Conservation (phyloP, 2,888 invertebrate genomes). For the Sialis fuliginosa region DNA sequence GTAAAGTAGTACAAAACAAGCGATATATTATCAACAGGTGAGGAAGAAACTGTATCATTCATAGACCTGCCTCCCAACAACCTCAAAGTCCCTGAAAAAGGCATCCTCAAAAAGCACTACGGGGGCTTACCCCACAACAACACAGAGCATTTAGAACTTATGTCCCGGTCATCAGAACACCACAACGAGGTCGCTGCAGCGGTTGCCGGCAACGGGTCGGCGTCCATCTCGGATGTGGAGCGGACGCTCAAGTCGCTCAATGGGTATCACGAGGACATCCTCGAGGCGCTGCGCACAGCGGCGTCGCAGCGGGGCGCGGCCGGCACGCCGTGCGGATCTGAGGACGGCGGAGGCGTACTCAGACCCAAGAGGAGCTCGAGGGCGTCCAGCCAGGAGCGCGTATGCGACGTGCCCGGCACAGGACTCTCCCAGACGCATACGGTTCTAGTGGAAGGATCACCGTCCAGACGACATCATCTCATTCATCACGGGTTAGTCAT, state of each 20-base stretch:
- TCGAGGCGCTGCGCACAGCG: constrained; percentile 75
- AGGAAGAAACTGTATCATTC: constrained; percentile 65
- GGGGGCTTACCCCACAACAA: constrained; percentile 53
- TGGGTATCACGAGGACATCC: constrained; percentile 82
- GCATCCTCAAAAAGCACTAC: constrained; percentile 75
- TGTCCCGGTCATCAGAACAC: constrained; percentile 24
- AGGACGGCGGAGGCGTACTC: constrained; percentile 37
- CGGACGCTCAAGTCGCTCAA: constrained; percentile 76
- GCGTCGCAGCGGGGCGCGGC: constrained; percentile 47
- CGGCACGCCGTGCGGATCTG: constrained; percentile 42
- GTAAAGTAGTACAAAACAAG: no score
- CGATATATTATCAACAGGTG: constrained; percentile 29
- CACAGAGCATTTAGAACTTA: constrained; percentile 50
- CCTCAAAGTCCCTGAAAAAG: constrained; percentile 71
- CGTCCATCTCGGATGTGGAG: constrained; percentile 58
- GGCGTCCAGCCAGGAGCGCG: constrained; percentile 44
- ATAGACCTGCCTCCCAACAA: constrained; percentile 64
- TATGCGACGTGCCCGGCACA: constrained; percentile 38
- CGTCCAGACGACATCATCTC: constrained; percentile 22
- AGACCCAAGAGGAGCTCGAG: constrained; percentile 37
- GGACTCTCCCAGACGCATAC: constrained; percentile 29
- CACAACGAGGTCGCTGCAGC: constrained; percentile 44
- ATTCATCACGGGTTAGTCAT: constrained; percentile 10
- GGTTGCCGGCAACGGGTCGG: constrained; percentile 29
- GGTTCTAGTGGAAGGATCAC: constrained; percentile 25